phyloP scores from a whole-genome alignment of 2,113 vertebrate species.

The Alces alces region DNA sequence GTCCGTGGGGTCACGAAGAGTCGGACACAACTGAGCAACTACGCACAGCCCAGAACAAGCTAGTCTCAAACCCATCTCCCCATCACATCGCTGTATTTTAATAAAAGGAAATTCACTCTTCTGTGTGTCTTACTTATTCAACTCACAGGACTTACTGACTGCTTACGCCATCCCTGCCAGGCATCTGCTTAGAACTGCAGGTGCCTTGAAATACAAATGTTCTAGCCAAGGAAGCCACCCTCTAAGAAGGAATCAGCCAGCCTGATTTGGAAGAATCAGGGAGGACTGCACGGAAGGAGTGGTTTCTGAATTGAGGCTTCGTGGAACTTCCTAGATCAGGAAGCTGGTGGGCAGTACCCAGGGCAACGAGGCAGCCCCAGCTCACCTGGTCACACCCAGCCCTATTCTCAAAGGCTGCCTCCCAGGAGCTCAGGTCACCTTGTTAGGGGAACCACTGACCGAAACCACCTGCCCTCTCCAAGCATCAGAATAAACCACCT shows the following conservation, averaged over 20 bases:
- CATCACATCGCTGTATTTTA: neutral
- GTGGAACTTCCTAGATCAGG: neutral
- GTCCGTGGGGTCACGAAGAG: neutral
- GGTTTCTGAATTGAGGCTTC: neutral
- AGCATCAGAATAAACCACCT: neutral
- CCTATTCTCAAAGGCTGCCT: neutral
- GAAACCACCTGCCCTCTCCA: rapidly evolving
- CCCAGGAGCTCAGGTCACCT: neutral
- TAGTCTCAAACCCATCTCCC: neutral
- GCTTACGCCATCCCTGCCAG: neutral
- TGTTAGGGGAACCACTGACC: neutral
- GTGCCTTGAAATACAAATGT: neutral
- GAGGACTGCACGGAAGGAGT: neutral
- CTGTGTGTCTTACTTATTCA: neutral
- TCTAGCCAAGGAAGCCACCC: neutral
- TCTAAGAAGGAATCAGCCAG: neutral
- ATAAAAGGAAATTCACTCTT: neutral
- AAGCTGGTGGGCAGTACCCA: neutral
- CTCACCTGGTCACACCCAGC: neutral
- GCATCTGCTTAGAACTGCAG: neutral
- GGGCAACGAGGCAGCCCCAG: neutral
- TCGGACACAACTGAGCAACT: neutral
- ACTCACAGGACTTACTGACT: rapidly evolving
- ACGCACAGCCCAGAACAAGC: neutral
- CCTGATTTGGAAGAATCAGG: neutral